Base-by-base conservation (phyloP, 1,140 invertebrate genomes). In the Globodera rostochiensis region DNA sequence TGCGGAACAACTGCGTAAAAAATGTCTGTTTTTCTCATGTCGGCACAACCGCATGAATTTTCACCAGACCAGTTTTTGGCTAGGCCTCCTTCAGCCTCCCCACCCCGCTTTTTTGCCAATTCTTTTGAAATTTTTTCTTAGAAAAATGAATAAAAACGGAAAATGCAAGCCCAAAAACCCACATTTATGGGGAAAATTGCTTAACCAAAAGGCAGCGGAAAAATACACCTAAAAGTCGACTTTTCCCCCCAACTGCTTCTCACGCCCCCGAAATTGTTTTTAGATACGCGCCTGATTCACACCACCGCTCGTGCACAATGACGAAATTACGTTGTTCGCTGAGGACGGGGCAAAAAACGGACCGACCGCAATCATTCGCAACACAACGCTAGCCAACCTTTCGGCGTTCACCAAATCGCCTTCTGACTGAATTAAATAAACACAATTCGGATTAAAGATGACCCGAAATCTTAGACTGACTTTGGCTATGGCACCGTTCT, bases 351-450 rank as follows among this genome's bases (percentile, higher is more conserved):
- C 9, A 19, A 71, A 71, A 21, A 71, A 71, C 25, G 69, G 69
- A 60, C 84, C 85, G 13, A 87, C 66, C 19, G 76, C 50, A 53
- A 84, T 50, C 77, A 87, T 86, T 46, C 78, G 71, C 9, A 69
- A 21, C 25, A 87, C 60, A 7, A 84, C 46, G 21, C 21, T 45
- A 13, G 86, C 85, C 25, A 88, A 64, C 15, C 64, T 50, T 66
- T 88, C 87, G 6, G 73, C 57, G 70, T 87, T 88, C 15, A 84
- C 78, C 76, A 87, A 75, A 50, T 87, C 86, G 21, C 86, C 86
- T 46, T 84, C 85, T n/a, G 86, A 80, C 79, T 71, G 21, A 11
- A 71, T 25, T 66, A 83, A 36, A 50, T 81, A 5, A 15, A 80
- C n/a, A 25, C 5, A 46, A 66, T 53, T 46, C 21, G 7, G 21